Base-by-base conservation (phyloP, 2,113 vertebrate genomes). In the Erythrocercus mccallii region DNA sequence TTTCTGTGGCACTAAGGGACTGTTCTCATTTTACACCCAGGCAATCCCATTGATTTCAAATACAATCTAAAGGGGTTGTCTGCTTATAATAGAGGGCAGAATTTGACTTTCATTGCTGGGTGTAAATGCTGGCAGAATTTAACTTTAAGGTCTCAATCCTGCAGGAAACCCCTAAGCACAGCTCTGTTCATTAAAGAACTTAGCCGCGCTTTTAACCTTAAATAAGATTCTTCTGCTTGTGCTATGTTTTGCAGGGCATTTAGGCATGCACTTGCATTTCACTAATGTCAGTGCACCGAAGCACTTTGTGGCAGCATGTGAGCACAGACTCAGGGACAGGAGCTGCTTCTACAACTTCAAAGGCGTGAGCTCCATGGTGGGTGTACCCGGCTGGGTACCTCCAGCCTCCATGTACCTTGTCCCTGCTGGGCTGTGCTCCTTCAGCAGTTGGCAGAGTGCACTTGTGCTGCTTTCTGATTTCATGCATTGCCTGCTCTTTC, bases 51-150 rank as follows among this genome's bases (percentile, higher is more conserved):
- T 94, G 92, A 92, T 96, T 95, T 95, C 91, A 92, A 95, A 96
- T 96, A 95, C 91, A 95, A 84, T 92, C 90, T 95, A 90, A 86
- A 94, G 54, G 82, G 83, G 81, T 97, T 96, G 92, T 95, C 84
- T 96, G 92, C 94, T 92, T 95, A 78, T 96, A 97, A 96, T 96
- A 96, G 95, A 96, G 93, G 94, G 93, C 90, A 96, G 93, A 97
- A 96, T 96, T 94, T 96, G 93, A 96, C 90, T 96, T 96, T 93
- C 94, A 94, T 88, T 95, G 91, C 94, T 65, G 61, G 81, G 93
- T 92, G 90, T 93, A 96, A 95, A 91, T 70, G 87, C 88, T 27
- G 69, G 69, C 61, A 90, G 88, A 96, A 92, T 96, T 94, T 93
- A 92, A 94, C 87, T 92, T 91, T 94, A 68, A 91, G 93, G 76